Conservation (phyloP, 1,140 invertebrate genomes). For the Brachionus plicatilis region DNA sequence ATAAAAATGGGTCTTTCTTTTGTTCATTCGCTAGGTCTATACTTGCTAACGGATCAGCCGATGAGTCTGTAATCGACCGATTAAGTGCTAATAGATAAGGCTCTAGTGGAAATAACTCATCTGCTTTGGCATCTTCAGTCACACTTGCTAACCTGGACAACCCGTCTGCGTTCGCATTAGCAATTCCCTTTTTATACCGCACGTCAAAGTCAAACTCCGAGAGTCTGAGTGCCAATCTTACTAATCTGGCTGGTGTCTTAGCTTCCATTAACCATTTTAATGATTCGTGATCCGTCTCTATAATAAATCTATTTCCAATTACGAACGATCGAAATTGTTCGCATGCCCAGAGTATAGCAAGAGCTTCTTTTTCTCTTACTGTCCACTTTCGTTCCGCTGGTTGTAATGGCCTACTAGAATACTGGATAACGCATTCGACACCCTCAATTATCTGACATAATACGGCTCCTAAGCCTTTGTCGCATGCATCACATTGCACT, state of each 20-base stretch:
- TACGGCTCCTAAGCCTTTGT: constrained; percentile 44
- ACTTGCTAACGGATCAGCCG: neutral
- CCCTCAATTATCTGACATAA: constrained; percentile 45
- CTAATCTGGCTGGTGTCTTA: constrained; percentile 38
- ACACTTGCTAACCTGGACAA: constrained; percentile 43
- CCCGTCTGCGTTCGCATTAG: constrained; percentile 48
- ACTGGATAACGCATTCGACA: constrained; percentile 43
- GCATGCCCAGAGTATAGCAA: constrained; percentile 44
- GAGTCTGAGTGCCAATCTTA: constrained; percentile 57
- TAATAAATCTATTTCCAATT: too few relatives aligned
- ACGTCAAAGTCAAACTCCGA: constrained; percentile 57
- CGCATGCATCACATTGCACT: constrained; percentile 45
- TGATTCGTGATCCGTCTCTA: too few relatives aligned
- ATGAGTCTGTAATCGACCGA: too few relatives aligned
- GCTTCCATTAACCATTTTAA: too few relatives aligned
- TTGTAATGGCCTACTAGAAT: constrained; percentile 42
- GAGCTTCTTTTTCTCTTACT: constrained; percentile 43
- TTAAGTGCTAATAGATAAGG: neutral
- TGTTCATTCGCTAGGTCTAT: neutral
- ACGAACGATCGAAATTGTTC: constrained; percentile 41
- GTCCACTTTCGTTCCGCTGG: constrained; percentile 44
- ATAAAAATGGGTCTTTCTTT: neutral
- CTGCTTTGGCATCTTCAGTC: neutral
- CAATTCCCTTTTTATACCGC: constrained; percentile 49
- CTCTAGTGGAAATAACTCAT: neutral